These are phyloP conservation scores for Labia minor DNA, from an alignment of 2,888 invertebrate species.

Conservation along the genomic window DNA sequence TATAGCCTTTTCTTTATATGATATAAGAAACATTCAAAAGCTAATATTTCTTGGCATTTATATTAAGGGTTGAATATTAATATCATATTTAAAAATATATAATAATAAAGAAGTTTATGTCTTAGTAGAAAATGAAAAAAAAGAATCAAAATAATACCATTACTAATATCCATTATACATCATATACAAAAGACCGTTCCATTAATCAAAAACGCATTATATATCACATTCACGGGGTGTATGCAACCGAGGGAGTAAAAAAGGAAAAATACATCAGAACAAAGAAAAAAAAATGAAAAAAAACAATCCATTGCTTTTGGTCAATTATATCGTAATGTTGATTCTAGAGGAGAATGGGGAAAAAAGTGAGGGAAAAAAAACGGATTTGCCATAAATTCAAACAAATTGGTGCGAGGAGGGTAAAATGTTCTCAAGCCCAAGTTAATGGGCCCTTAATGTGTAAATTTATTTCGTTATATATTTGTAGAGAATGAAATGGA, in stretches of 20 bases:
- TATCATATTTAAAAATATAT: too few species aligned
- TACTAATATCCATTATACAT: slow-evolving; percentile 4
- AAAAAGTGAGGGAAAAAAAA: neutral
- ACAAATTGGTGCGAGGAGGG: neutral
- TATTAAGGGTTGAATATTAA: too few species aligned
- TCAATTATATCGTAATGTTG: slow-evolving; percentile 2
- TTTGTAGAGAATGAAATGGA: neutral
- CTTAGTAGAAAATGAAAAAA: neutral
- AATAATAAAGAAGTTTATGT: too few species aligned
- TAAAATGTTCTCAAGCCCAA: neutral
- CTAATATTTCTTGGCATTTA: too few species aligned
- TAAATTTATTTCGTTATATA: neutral
- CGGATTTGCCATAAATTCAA: neutral
- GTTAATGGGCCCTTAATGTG: slow-evolving; percentile 13
- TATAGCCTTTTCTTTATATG: too few species aligned
- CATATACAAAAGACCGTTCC: neutral
- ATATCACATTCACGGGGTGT: neutral
- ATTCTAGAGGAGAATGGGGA: neutral
- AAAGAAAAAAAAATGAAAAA: neutral
- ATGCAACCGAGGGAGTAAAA: too few species aligned
- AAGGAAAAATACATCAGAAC: too few species aligned
- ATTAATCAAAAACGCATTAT: slow-evolving; percentile 7
- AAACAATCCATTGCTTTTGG: slow-evolving; percentile 4
- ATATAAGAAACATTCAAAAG: too few species aligned
- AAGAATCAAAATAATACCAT: neutral